phyloP scores from a whole-genome alignment of 2,888 invertebrate genomes.

The Orthonevra nobilis region DNA sequence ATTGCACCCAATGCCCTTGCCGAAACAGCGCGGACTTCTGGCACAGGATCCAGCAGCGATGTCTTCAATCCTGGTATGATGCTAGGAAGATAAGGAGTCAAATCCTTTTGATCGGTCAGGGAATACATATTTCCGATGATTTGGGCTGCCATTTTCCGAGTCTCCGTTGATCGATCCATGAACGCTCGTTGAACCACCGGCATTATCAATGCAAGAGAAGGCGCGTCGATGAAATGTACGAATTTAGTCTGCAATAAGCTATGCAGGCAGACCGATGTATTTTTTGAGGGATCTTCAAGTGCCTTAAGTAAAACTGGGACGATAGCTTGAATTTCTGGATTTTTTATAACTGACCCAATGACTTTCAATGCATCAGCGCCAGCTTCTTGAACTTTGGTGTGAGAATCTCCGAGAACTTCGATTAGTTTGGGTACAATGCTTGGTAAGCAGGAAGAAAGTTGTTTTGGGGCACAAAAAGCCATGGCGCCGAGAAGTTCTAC shows the following conservation, averaged over 20 bases:
- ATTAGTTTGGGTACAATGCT: constrained; percentile 98
- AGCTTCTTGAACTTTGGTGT: constrained; percentile 97
- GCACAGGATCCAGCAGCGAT: constrained; percentile 97
- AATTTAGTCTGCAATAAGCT: constrained; percentile 97
- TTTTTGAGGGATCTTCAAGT: constrained; percentile 96
- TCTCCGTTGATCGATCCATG: constrained; percentile 98
- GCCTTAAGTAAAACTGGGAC: constrained; percentile 93
- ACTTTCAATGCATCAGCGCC: constrained; percentile 96
- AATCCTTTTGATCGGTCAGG: constrained; percentile 98
- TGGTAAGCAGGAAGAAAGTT: constrained; percentile 97
- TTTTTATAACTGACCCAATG: constrained; percentile 98
- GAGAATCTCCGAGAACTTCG: constrained; percentile 97
- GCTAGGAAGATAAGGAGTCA: constrained; percentile 96
- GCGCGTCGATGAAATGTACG: constrained; percentile 99
- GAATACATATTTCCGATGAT: constrained; percentile 99
- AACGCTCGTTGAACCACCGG: constrained; percentile 99
- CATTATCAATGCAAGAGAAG: constrained; percentile 99
- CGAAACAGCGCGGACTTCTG: constrained; percentile 97
- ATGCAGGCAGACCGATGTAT: constrained; percentile 95
- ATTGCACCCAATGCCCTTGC: constrained; percentile 98
- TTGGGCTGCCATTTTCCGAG: constrained; percentile 99
- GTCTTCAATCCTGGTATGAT: constrained; percentile 98
- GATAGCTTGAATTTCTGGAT: constrained; percentile 98
- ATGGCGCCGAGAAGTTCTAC: constrained; percentile 97
- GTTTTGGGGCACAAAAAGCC: constrained; percentile 99